Evolutionary conservation across 2,888 invertebrate genomes (phyloP).

Genomic region (Limnephilus auricula): DNA sequence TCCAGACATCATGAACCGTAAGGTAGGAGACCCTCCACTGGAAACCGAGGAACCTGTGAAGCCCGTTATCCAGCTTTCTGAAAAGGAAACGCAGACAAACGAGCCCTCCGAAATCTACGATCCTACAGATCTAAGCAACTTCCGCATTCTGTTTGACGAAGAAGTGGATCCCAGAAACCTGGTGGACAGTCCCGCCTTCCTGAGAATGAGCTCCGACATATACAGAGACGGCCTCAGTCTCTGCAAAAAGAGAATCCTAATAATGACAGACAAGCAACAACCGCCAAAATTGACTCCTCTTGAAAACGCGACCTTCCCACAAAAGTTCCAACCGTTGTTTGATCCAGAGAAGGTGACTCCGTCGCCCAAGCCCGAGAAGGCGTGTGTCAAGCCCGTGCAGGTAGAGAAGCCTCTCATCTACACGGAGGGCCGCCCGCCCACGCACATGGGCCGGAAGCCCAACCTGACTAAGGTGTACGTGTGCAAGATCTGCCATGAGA

Average conservation of each 20-base stretch:
- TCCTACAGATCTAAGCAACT: neutral
- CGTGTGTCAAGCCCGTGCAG: too few relatives aligned
- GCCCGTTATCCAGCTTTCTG: neutral
- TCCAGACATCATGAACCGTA: neutral
- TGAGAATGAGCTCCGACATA: conserved; percentile 2
- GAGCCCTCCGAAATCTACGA: neutral
- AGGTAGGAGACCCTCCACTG: neutral
- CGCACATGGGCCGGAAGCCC: neutral
- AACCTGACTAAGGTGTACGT: neutral
- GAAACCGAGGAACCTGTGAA: neutral
- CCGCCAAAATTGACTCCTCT: neutral
- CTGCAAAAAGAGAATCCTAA: neutral
- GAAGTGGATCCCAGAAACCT: neutral
- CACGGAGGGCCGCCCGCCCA: too few relatives aligned
- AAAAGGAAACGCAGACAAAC: neutral
- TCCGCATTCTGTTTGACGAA: neutral
- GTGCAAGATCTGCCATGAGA: neutral
- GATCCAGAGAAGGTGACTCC: neutral
- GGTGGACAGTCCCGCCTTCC: neutral
- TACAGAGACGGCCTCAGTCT: neutral
- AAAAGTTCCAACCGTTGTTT: neutral
- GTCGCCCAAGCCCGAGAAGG: neutral
- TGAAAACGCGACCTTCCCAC: neutral
- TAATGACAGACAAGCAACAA: neutral
- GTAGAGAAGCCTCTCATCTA: too few relatives aligned